A percentile compares a stretch with the other conserved stretches of the same genome.
These are phyloP conservation scores for Rugalucina vietnamica DNA, from an alignment of 2,888 invertebrate genomes.

Conservation along the genomic window DNA sequence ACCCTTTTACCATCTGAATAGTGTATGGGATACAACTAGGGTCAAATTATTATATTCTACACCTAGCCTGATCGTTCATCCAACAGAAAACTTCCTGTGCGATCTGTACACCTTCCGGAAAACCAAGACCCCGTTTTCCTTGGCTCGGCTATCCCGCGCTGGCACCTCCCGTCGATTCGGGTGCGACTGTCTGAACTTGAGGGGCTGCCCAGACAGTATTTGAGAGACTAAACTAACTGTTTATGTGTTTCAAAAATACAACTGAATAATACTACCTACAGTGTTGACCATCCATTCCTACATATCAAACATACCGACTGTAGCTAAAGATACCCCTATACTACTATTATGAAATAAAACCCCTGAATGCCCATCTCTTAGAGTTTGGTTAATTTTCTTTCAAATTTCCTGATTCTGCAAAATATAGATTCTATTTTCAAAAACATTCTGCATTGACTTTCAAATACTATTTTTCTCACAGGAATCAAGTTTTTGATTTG, in stretches of 20 bases:
- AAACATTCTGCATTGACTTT: too few relatives aligned
- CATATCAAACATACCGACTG: not conserved
- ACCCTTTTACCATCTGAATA: not conserved
- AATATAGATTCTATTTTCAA: too few relatives aligned
- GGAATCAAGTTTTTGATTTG: too few relatives aligned
- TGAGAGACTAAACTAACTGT: not conserved
- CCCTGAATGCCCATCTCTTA: too few relatives aligned
- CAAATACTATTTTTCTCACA: too few relatives aligned
- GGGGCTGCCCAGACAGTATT: not conserved
- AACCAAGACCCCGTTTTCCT: not conserved
- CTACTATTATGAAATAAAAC: not conserved
- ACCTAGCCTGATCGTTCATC: not conserved
- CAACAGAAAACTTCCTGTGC: not conserved
- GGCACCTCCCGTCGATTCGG: not conserved
- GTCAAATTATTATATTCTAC: not conserved
- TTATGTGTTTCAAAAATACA: not conserved
- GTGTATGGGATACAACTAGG: not conserved
- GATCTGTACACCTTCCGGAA: constrained; percentile 1
- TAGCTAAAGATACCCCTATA: not conserved
- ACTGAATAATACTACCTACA: not conserved
- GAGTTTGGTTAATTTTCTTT: not conserved
- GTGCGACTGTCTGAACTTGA: not conserved
- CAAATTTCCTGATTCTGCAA: not conserved
- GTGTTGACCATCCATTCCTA: not conserved
- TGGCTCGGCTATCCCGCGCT: constrained; percentile 1